A percentile compares a stretch with the other conserved stretches of the same genome.
Conservation (phyloP, 2,888 invertebrate genomes). For the Arenicola marina region DNA sequence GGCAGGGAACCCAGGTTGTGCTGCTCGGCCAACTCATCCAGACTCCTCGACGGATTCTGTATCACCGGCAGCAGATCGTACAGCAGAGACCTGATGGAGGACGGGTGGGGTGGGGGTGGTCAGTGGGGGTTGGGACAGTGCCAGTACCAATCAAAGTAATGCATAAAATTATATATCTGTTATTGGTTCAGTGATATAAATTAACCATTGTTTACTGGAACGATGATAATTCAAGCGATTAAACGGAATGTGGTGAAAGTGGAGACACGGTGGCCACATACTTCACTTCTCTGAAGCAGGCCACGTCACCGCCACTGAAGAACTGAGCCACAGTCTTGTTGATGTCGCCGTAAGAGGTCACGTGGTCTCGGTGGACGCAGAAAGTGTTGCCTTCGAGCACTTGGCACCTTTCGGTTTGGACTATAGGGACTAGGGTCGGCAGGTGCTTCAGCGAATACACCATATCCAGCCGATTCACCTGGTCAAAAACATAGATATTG, state of each 20-base stretch:
- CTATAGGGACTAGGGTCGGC: constrained; percentile 30
- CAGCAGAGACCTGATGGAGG: constrained; percentile 11
- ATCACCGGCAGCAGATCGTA: constrained; percentile 14
- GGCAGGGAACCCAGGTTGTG: constrained; percentile 30
- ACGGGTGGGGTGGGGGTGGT: background rate
- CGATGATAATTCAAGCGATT: background rate
- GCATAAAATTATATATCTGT: background rate
- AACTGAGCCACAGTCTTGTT: constrained; percentile 45
- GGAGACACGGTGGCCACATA: constrained; percentile 16
- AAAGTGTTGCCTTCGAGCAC: constrained; percentile 32
- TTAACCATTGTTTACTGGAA: background rate
- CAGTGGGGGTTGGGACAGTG: background rate
- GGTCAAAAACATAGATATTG: background rate
- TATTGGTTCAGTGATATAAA: background rate
- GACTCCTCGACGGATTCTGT: constrained; percentile 4
- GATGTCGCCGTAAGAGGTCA: constrained; percentile 37
- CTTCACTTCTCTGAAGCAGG: constrained; percentile 39
- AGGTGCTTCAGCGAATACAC: constrained; percentile 40
- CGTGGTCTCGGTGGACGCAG: constrained; percentile 40
- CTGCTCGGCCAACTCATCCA: constrained; percentile 16
- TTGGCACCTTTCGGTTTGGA: constrained; percentile 40
- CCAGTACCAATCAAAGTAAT: background rate
- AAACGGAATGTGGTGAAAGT: background rate
- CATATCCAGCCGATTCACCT: constrained; percentile 38
- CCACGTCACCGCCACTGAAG: constrained; percentile 39